Evolutionary conservation across 2,888 invertebrate genomes (phyloP).

Genomic region (Xanthia togata): DNA sequence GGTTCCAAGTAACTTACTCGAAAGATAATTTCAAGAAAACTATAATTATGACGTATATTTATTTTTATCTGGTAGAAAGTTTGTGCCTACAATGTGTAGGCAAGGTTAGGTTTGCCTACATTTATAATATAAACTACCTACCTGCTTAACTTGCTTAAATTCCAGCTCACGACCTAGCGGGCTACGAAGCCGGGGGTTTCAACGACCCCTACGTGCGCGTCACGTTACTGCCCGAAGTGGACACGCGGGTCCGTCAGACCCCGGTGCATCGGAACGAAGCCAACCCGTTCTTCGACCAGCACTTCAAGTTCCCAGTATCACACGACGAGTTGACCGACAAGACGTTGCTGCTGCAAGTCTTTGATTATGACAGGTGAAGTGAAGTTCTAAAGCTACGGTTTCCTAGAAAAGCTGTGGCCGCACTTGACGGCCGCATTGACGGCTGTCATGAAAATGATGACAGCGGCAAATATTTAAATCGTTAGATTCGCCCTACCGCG

Average conservation of each 20-base stretch:
- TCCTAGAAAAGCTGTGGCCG: too few relatives aligned
- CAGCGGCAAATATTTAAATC: too few relatives aligned
- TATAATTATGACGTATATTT: not conserved
- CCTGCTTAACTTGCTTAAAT: constrained; percentile 27
- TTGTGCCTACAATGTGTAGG: not conserved
- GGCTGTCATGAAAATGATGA: too few relatives aligned
- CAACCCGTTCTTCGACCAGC: constrained; percentile 97
- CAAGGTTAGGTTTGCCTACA: not conserved
- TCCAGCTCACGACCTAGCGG: constrained; percentile 95
- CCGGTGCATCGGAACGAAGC: constrained; percentile 95
- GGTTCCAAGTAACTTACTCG: not conserved
- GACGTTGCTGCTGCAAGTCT: constrained; percentile 93
- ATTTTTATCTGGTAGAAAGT: too few relatives aligned
- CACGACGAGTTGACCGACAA: constrained; percentile 96
- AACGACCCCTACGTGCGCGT: constrained; percentile 97
- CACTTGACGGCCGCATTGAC: too few relatives aligned
- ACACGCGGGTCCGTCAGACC: constrained; percentile 95
- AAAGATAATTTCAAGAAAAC: not conserved
- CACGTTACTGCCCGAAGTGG: constrained; percentile 95
- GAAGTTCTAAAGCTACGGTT: too few relatives aligned
- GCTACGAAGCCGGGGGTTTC: constrained; percentile 96
- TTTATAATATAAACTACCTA: not conserved
- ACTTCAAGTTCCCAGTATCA: constrained; percentile 97
- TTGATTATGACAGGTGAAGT: constrained; percentile 89
- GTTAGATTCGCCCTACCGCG: too few relatives aligned